Base-by-base conservation (phyloP, 1,140 invertebrate species). In the Drosophila pruinosa region DNA sequence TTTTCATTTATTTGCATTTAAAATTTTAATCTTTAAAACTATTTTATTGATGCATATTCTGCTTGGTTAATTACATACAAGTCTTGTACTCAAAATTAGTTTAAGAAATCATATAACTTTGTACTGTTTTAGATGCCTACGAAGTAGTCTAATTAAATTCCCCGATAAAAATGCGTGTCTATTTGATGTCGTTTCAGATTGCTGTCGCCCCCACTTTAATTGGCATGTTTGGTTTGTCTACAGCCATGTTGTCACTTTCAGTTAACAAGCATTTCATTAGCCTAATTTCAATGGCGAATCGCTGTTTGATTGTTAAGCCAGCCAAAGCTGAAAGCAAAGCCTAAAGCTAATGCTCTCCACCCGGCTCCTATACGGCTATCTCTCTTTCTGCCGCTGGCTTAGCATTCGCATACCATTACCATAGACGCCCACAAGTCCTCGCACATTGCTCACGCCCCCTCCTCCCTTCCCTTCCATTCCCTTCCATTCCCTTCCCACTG, bases 211-310 rank as follows among this genome's bases (percentile, higher is more conserved):
- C 36, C 38, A 6, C 21, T 24, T 52, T 71, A 63, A 72, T 59
- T 72, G 53, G 26, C 53, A 26, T 52, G 64, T 58, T 57, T 39
- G 31, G 17, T 7, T 36, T 31, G 19, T 22, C 63, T 31, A 28
- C 22, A 61, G 65, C 38, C 59, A 62, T 63, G 67, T 75, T 75
- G 71, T 75, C 79, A 74, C 75, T 76, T 79, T 72, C 68, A 76
- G 72, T 79, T 73, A 76, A 85, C 72, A 83, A 79, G 80, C 76
- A 79, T 83, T 85, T 83, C 80, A 83, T 83, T 83, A 85, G 80
- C 80, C 68, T 56, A 83, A 79, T 85, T 85, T 77, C 56, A 54
- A 63, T 75, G 73, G 39, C 41, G 34, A 41, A 17, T 69, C 57
- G 65, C 59, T 41, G 43, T 64, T 54, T 64, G 67, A 63, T 64